Evolutionary conservation across 2,888 invertebrate species (phyloP).

Genomic region (Caenorhabditis parvicauda): DNA sequence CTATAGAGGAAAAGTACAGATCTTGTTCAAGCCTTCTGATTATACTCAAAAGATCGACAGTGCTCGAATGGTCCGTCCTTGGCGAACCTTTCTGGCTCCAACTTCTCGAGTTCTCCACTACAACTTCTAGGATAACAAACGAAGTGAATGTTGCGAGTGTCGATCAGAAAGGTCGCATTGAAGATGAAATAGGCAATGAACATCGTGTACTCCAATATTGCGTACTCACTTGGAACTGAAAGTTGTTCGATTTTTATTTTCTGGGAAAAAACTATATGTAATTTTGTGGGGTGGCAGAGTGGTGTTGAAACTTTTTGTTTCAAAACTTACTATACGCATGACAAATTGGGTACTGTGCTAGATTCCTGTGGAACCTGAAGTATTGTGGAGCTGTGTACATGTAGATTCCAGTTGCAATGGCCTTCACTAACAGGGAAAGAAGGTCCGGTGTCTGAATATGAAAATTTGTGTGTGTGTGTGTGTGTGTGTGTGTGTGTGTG

Average conservation of each 20-base stretch:
- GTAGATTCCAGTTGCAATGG: too few species aligned
- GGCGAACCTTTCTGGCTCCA: slow-evolving; percentile 47
- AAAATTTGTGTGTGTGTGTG: too few species aligned
- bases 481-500: too few species aligned
- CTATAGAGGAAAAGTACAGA: not conserved
- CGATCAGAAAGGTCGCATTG: slow-evolving; percentile 38
- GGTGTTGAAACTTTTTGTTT: not conserved
- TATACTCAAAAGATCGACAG: slow-evolving; percentile 37
- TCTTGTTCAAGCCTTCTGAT: slow-evolving; percentile 27
- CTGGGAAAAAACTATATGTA: not conserved
- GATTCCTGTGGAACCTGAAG: slow-evolving; percentile 31
- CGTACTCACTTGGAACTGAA: slow-evolving; percentile 47
- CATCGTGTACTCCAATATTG: slow-evolving; percentile 52
- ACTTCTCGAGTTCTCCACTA: slow-evolving; percentile 56
- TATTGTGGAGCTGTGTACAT: slow-evolving; percentile 41
- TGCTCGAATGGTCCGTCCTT: slow-evolving; percentile 35
- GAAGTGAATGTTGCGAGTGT: slow-evolving; percentile 44
- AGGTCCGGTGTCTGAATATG: too few species aligned
- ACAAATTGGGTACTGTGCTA: slow-evolving; percentile 28
- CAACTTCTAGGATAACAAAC: slow-evolving; percentile 49
- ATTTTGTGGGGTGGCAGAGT: not conserved
- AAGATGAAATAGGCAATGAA: slow-evolving; percentile 44
- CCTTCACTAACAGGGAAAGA: too few species aligned
- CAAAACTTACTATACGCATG: slow-evolving; percentile 35
- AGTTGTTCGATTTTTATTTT: too few species aligned